A percentile compares a stretch with the other conserved stretches of the same genome.
phyloP scores from a whole-genome alignment of 2,113 vertebrate genomes.

The Nycticebus coucang region DNA sequence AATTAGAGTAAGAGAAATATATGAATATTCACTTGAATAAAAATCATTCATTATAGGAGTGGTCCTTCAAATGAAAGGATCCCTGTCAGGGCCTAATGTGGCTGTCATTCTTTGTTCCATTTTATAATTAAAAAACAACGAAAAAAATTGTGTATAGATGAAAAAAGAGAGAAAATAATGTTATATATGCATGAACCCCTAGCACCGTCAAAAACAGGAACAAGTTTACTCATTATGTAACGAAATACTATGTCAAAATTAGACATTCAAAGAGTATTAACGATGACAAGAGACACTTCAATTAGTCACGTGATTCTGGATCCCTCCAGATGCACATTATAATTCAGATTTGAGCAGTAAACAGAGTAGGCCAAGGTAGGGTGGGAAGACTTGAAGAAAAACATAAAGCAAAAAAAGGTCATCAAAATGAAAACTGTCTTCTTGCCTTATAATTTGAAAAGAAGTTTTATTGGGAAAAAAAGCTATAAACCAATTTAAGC shows the following conservation, averaged over 20 bases:
- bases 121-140: slow-evolving; percentile 70
- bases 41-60: slow-evolving; percentile 85
- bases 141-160: slow-evolving; percentile 49
- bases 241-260: slow-evolving; percentile 63
- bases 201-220: slow-evolving; percentile 35
- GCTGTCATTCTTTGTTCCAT: slow-evolving; percentile 81
- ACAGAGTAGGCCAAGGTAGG: slow-evolving; percentile 67
- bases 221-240: slow-evolving; percentile 35
- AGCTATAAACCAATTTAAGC: slow-evolving; percentile 74
- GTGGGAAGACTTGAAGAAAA: slow-evolving; percentile 70
- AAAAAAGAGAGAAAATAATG: slow-evolving; percentile 75
- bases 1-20: slow-evolving; percentile 87
- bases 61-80: slow-evolving; percentile 79
- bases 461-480: slow-evolving; percentile 74
- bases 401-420: slow-evolving; percentile 57
- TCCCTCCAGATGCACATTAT: slow-evolving; percentile 81
- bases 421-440: slow-evolving; percentile 72
- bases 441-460: slow-evolving; percentile 74
- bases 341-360: slow-evolving; percentile 79
- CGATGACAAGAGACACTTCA: slow-evolving; percentile 75
- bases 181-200: slow-evolving; percentile 40
- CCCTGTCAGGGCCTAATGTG: slow-evolving; percentile 77
- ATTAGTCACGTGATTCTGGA: slow-evolving; percentile 68
- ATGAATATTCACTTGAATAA: slow-evolving; percentile 90
- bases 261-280: slow-evolving; percentile 68